Conservation (phyloP, 2,797 vertebrate genomes). For the Propithecus perrieri region DNA sequence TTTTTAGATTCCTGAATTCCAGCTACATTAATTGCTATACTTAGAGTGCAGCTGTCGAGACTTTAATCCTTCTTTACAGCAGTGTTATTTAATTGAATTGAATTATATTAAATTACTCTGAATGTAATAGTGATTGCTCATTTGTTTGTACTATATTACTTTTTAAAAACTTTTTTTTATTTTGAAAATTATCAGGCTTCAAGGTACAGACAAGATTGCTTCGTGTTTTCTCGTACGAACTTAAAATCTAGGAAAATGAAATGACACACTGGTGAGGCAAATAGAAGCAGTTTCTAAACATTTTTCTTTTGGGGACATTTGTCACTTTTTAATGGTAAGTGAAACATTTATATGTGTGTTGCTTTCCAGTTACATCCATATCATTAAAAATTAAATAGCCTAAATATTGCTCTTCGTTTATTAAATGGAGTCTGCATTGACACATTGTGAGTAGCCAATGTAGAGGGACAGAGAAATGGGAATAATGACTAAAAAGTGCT, state of each 20-base stretch:
- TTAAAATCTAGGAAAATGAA: constrained; percentile 34
- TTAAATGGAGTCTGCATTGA: background rate
- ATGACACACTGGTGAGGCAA: background rate
- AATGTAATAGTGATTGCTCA: constrained; percentile 30
- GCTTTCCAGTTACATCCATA: background rate
- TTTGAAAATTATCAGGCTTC: constrained; percentile 17
- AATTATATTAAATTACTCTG: constrained; percentile 66
- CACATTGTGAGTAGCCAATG: background rate
- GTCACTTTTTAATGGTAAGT: background rate
- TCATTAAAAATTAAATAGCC: background rate
- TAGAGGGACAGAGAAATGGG: background rate
- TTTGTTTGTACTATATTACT: constrained; percentile 42
- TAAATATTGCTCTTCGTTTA: background rate
- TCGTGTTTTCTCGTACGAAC: constrained; percentile 1
- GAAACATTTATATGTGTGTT: background rate
- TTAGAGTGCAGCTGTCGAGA: constrained; percentile 28
- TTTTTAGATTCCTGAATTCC: constrained; percentile 41
- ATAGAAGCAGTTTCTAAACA: background rate
- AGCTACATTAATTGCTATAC: constrained; percentile 64
- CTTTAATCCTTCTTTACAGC: constrained; percentile 62
- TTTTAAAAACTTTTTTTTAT: background rate
- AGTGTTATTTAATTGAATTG: constrained; percentile 63
- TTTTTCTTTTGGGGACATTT: background rate
- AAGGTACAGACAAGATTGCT: background rate
- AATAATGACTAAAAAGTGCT: background rate